Evolutionary conservation across 2,888 invertebrate species (phyloP), one percentile per base, ranked within the genome.

Genomic region (Hypsopygia costalis): DNA sequence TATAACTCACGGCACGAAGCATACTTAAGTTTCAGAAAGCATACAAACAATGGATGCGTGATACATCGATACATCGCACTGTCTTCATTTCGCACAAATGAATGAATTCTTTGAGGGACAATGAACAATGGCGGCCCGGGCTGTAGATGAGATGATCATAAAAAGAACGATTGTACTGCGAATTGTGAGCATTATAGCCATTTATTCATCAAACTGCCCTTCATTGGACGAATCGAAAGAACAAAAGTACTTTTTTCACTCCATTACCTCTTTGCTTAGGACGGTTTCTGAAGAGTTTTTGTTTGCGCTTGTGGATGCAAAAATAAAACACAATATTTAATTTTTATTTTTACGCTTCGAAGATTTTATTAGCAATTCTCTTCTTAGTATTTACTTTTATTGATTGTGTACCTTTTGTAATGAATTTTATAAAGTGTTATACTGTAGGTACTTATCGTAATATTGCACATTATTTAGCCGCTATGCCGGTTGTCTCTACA

Each of bases 61-160:
- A 67, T 67, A 58, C 62, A 65, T 63, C 57, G 65, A 62, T 59
- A 55, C 56, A 60, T 66, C 58, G 55, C 54, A 56, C 55, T 51
- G 55, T 65, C 62, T 64, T 69, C 59, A 66, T 66, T 79, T 74
- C 69, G 66, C 69, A 69, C 69, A 73, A 78, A 68, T 70, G 72
- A 74, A 78, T 70, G 75, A 75, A 69, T 78, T 77, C 73, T 70
- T 74, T 62, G 39, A 61, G 35, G 57, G 53, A 80, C 78, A 82
- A 81, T 81, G 77, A 65, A 81, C 80, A 83, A 81, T 81, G 74
- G 72, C 63, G 3, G 16, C 31, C 63, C 63, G 65, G 66, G 67
- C 61, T 48, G 49, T 41, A 28, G 39, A 36, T 38, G 32, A 46
- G 49, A 48, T 40, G 53, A 49, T 54, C 53, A 48, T 54, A 49